Evolutionary conservation across 1,140 invertebrate species (phyloP), one percentile per base, ranked within the genome.

Genomic region (Drosophila bocki): DNA sequence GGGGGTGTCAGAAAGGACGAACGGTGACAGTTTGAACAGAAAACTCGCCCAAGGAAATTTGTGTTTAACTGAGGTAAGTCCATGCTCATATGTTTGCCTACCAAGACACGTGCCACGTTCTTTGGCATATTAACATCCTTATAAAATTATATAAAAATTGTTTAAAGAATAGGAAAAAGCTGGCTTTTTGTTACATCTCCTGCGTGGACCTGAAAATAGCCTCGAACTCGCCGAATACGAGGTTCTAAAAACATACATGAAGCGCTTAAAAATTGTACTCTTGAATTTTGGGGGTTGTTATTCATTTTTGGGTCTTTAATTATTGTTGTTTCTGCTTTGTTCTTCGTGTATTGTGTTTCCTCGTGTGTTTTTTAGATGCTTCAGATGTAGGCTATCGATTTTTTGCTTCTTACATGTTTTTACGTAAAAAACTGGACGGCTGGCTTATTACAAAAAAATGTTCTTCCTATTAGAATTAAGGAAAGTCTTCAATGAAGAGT

Each of bases 371-470:
- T 78, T 50, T 79, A 22, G 42, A 67, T 72, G 57, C 58, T 53
- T 60, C 12, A 75, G 74, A 90, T 91, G 86, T 90, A 82, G 85
- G 85, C 44, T 90, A 90, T 90, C 86, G 85, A 90, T 90, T 90
- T 87, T 88, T 61, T 29, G n/a, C 44, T 42, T 65, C 26, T 63
- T 54, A 37, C 41, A 39, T 39, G 11, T 9, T 33, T 53, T 41
- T 41, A 26, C 17, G 37, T 32, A 13, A n/a, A 51, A 53, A 37
- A 42, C 32, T 44, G 7, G 29, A 50, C 7, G 13, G 3, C 1
- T 22, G 13, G 19, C 45, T 60, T 9, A 50, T 56, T 29, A 33
- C 3, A 17, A 56, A 13, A 13, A 39, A 7, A n/a, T 11, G 13
- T 12, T 22, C 11, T 45, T 19, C 7, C 5, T 2, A 19, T 54